phyloP scores from a whole-genome alignment of 2,797 vertebrate genomes.

The Cyprinella venusta region DNA sequence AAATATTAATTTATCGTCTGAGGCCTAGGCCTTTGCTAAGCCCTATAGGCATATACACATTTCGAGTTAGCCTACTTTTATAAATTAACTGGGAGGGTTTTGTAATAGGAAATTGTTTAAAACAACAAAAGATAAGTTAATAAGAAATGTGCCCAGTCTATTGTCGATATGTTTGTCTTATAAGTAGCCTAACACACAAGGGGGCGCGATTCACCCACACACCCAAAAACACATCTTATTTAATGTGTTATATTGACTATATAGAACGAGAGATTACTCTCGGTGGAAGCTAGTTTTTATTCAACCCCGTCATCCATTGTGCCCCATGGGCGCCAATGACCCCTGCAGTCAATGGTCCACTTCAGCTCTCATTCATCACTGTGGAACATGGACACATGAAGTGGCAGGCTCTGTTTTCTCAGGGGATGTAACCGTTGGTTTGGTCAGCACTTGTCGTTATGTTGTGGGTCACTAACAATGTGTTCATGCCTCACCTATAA shows the following conservation, averaged over 20 bases:
- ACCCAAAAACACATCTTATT: not conserved
- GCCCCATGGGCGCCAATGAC: slow-evolving; percentile 30
- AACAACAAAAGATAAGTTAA: not conserved
- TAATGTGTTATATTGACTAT: not conserved
- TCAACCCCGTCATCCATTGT: slow-evolving; percentile 37
- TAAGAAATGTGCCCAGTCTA: not conserved
- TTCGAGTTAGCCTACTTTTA: not conserved
- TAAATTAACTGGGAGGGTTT: not conserved
- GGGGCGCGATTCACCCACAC: slow-evolving; percentile 1
- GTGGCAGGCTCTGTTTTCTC: slow-evolving; percentile 37
- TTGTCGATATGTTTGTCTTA: not conserved
- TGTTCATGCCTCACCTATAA: slow-evolving; percentile 51
- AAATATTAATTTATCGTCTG: not conserved
- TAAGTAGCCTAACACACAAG: not conserved
- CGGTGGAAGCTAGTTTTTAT: slow-evolving; percentile 18
- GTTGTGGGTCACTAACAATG: slow-evolving; percentile 30
- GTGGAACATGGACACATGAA: slow-evolving; percentile 36
- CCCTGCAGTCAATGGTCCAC: slow-evolving; percentile 37
- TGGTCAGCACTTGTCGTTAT: slow-evolving; percentile 33
- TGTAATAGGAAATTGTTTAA: not conserved
- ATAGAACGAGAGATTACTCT: not conserved
- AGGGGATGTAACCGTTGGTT: slow-evolving; percentile 27
- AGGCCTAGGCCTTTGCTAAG: not conserved
- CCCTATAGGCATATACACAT: too few relatives aligned
- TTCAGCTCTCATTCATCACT: slow-evolving; percentile 53